These are phyloP conservation scores for Latheticus oryzae DNA, from an alignment of 2,888 invertebrate species.

Conservation along the genomic window DNA sequence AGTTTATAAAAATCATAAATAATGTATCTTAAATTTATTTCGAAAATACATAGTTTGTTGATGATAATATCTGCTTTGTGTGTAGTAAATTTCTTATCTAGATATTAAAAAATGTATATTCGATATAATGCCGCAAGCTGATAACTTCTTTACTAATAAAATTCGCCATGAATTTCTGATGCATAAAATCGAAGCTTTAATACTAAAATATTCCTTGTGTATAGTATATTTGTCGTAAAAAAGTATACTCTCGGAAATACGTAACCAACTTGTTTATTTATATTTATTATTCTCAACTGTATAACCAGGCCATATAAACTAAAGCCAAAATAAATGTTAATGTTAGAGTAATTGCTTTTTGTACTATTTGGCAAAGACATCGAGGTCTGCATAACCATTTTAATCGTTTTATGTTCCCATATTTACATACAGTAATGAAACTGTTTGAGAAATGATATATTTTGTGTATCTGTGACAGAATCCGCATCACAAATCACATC, in stretches of 20 bases:
- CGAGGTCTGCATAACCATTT: slow-evolving; percentile 17
- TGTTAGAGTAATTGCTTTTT: neutral
- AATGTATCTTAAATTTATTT: too few relatives aligned
- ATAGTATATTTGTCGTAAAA: too few relatives aligned
- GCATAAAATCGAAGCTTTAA: slow-evolving; percentile 5
- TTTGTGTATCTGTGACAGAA: slow-evolving; percentile 28
- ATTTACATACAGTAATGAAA: slow-evolving; percentile 53
- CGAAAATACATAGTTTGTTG: too few relatives aligned
- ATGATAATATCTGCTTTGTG: slow-evolving; percentile 14
- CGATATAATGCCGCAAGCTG: slow-evolving; percentile 5
- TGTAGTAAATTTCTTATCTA: slow-evolving; percentile 25
- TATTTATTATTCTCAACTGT: too few relatives aligned
- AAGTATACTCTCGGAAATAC: too few relatives aligned
- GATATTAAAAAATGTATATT: neutral
- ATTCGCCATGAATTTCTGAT: slow-evolving; percentile 9
- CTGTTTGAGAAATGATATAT: slow-evolving; percentile 44
- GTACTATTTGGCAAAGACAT: slow-evolving; percentile 26
- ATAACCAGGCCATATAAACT: too few relatives aligned
- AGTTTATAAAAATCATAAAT: too few relatives aligned
- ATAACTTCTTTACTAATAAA: slow-evolving; percentile 24
- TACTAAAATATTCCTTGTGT: slow-evolving; percentile 9
- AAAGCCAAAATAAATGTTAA: slow-evolving; percentile 4
- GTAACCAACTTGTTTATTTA: slow-evolving; percentile 9
- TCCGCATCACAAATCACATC: slow-evolving; percentile 34
- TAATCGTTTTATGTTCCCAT: slow-evolving; percentile 37